phyloP scores from a whole-genome alignment of 2,888 invertebrate genomes.

The Drosophila mayaguana region DNA sequence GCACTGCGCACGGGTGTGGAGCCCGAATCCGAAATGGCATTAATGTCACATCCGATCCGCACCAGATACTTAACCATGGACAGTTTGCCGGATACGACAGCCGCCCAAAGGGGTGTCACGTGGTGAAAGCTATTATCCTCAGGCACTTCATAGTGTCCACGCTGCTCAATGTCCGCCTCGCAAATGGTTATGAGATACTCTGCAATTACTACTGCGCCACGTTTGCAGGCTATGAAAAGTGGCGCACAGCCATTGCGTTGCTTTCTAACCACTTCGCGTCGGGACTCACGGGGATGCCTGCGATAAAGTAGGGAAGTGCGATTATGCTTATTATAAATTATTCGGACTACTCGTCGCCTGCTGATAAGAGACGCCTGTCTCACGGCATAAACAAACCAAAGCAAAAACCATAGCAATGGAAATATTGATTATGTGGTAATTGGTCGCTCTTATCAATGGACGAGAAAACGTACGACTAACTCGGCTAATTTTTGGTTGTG shows the following conservation, averaged over 20 bases:
- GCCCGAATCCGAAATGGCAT: conserved; percentile 94
- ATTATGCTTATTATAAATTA: conserved; percentile 6
- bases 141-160: conserved; percentile 93
- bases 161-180: conserved; percentile 93
- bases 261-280: conserved; percentile 89
- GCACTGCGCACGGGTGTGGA: conserved; percentile 96
- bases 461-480: conserved; percentile 18
- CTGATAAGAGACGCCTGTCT: conserved; percentile 45
- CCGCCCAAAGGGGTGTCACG: conserved; percentile 96
- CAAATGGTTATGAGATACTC: conserved; percentile 94
- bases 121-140: conserved; percentile 91
- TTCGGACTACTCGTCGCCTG: conserved; percentile 1
- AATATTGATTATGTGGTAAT: conserved; percentile 52
- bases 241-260: conserved; percentile 92
- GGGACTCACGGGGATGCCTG: conserved; percentile 87
- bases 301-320: conserved; percentile 24
- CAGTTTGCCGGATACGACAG: conserved; percentile 93
- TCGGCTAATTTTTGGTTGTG: conserved; percentile 5
- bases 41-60: conserved; percentile 92
- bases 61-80: conserved; percentile 91
- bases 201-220: conserved; percentile 93
- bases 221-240: conserved; percentile 88
- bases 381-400: conserved; percentile 20
- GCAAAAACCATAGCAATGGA: conserved; percentile 22
- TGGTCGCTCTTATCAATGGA: conserved; percentile 45